Evolutionary conservation across 2,113 vertebrate species (phyloP).

Genomic region (Mormyrus lacerda): DNA sequence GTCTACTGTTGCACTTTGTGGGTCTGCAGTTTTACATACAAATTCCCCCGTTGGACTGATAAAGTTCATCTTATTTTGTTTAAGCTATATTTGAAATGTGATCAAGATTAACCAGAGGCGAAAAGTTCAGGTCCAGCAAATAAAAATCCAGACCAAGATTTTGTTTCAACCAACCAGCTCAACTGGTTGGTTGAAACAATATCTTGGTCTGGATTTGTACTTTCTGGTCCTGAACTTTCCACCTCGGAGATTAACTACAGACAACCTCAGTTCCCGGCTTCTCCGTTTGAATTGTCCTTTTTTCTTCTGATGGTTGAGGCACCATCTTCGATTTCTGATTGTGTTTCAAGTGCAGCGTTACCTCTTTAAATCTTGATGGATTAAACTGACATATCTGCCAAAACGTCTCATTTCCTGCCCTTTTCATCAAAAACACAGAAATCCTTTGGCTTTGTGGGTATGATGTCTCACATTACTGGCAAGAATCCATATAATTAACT

Average conservation of each 20-base stretch:
- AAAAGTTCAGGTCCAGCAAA: neutral
- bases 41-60: neutral
- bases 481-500: constrained; percentile 1
- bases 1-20: neutral
- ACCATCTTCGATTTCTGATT: neutral
- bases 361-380: neutral
- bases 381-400: neutral
- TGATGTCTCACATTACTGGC: neutral
- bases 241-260: neutral
- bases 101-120: neutral
- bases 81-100: neutral
- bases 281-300: neutral
- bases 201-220: neutral
- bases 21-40: neutral
- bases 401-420: neutral
- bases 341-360: neutral
- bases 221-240: neutral
- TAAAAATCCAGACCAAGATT: neutral
- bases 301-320: neutral
- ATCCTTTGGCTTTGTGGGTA: neutral
- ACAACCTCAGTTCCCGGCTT: neutral
- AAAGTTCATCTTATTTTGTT: neutral
- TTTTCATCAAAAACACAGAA: neutral
- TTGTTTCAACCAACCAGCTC: neutral
- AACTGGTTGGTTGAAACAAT: neutral